Evolutionary conservation across 2,797 vertebrate genomes (phyloP).

Genomic region (Darevskia nairensis): DNA sequence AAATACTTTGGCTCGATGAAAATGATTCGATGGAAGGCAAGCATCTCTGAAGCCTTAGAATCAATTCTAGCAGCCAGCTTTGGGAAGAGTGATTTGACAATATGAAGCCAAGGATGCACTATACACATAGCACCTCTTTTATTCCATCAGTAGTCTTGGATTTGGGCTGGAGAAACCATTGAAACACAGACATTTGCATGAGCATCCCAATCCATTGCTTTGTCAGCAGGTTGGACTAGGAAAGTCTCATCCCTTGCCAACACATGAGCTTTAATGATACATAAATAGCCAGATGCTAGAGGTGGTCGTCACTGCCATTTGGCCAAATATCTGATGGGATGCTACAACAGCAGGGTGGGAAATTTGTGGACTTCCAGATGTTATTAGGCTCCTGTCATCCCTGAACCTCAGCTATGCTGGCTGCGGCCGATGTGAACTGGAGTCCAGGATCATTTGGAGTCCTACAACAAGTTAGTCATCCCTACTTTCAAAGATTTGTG

Average conservation of each 20-base stretch:
- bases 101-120: constrained; percentile 12
- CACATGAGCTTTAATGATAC: neutral
- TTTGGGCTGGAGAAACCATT: constrained; percentile 7
- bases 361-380: neutral
- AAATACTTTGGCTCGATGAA: constrained; percentile 34
- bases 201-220: neutral
- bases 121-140: neutral
- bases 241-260: neutral
- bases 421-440: neutral
- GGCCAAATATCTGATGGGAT: neutral
- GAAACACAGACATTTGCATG: rapidly evolving
- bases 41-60: constrained; percentile 22
- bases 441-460: neutral
- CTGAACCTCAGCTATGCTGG: neutral
- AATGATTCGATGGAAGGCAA: neutral
- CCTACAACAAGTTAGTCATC: neutral
- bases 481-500: neutral
- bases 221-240: neutral
- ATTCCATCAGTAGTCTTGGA: neutral
- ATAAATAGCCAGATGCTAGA: neutral
- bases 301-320: neutral
- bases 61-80: constrained; percentile 20
- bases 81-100: constrained; percentile 34
- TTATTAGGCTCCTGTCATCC: neutral
- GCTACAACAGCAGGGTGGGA: neutral